A percentile compares a stretch with the other conserved stretches of the same genome.
Conservation (phyloP, 2,888 invertebrate genomes). For the Mechanitis messenoides region DNA sequence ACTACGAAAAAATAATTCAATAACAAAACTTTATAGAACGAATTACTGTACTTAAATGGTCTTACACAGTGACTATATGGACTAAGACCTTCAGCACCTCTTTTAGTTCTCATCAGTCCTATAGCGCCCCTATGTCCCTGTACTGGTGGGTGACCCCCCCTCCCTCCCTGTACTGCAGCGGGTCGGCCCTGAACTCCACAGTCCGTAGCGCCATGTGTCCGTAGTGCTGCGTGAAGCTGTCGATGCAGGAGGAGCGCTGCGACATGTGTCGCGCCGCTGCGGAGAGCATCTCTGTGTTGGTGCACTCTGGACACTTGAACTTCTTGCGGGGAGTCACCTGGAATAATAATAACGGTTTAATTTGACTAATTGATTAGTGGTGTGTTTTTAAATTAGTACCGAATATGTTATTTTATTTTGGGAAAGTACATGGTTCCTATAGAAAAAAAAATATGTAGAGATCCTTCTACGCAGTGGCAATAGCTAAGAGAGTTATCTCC, state of each 20-base stretch:
- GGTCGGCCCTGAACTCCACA: slow-evolving; percentile 96
- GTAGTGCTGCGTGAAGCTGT: slow-evolving; percentile 85
- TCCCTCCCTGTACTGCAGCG: slow-evolving; percentile 92
- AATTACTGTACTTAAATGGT: no score
- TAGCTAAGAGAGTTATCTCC: no score
- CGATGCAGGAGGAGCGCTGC: slow-evolving; percentile 93
- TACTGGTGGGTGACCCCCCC: slow-evolving; percentile 91
- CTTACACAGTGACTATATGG: no score
- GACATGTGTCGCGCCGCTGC: slow-evolving; percentile 95
- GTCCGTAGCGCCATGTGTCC: slow-evolving; percentile 91
- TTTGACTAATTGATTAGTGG: not conserved
- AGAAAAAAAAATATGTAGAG: no score
- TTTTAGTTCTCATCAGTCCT: slow-evolving; percentile 55
- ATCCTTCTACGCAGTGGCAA: no score
- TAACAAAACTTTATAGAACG: no score
- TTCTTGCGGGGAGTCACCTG: slow-evolving; percentile 96
- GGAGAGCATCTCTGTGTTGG: slow-evolving; percentile 94
- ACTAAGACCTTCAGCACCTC: no score
- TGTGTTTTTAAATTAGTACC: not conserved
- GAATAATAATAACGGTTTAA: slow-evolving; percentile 23
- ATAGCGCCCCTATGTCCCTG: slow-evolving; percentile 88
- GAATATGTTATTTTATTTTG: no score
- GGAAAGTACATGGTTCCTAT: no score
- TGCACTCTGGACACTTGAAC: slow-evolving; percentile 97
- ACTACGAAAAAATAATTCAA: no score